phyloP scores from a whole-genome alignment of 2,888 invertebrate genomes.

The Melipona bicolor region DNA sequence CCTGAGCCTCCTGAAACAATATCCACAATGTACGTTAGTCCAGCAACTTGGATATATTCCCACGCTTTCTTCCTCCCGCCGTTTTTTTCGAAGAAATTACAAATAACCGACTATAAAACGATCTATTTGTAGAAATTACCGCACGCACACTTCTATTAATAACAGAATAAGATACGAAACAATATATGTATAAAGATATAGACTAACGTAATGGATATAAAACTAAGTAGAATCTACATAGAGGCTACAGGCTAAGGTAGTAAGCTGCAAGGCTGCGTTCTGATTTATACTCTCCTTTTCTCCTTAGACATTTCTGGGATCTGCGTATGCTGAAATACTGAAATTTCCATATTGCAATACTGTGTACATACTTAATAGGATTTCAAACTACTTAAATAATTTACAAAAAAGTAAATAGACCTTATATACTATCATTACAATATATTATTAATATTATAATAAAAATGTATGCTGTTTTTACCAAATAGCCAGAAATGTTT shows the following conservation, averaged over 20 bases:
- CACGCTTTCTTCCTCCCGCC: constrained; percentile 58
- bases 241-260: constrained; percentile 84
- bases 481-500: constrained; percentile 65
- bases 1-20: constrained; percentile 86
- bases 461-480: constrained; percentile 33
- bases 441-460: constrained; percentile 31
- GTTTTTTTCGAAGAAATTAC: constrained; percentile 51
- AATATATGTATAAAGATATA: constrained; percentile 57
- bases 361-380: constrained; percentile 23
- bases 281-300: constrained; percentile 71
- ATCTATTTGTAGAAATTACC: constrained; percentile 67
- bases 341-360: constrained; percentile 32
- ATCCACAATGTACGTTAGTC: constrained; percentile 80
- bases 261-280: constrained; percentile 82
- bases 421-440: constrained; percentile 40
- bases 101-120: constrained; percentile 47
- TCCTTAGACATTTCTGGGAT: constrained; percentile 69
- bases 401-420: constrained; percentile 39
- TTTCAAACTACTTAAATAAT: constrained; percentile 34
- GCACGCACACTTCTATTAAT: constrained; percentile 76
- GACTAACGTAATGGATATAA: constrained; percentile 67
- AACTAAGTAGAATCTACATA: constrained; percentile 80
- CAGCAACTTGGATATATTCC: constrained; percentile 64
- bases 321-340: constrained; percentile 61
- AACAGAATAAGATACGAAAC: constrained; percentile 63